Evolutionary conservation across 2,797 vertebrate genomes (phyloP).

Genomic region (Muscicapa striata): DNA sequence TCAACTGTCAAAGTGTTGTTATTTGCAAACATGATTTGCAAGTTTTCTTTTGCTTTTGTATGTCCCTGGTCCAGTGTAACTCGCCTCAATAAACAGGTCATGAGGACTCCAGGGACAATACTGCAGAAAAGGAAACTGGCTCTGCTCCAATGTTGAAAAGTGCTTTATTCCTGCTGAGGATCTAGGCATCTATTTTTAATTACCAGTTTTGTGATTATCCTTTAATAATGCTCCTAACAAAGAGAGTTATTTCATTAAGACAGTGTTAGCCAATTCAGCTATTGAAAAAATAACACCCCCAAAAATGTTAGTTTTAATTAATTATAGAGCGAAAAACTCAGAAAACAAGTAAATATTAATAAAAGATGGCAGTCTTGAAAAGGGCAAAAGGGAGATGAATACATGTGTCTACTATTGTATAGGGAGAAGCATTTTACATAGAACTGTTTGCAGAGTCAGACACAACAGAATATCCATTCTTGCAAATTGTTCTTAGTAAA

Average conservation of each 20-base stretch:
- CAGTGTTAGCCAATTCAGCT: not conserved
- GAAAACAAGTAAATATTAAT: constrained; percentile 53
- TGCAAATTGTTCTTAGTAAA: constrained; percentile 51
- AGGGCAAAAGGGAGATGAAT: not conserved
- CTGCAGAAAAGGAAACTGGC: not conserved
- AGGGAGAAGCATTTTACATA: constrained; percentile 26
- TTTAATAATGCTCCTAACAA: not conserved
- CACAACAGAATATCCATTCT: constrained; percentile 29
- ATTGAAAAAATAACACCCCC: not conserved
- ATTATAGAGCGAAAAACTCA: constrained; percentile 35
- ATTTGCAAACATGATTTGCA: not conserved
- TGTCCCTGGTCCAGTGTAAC: not conserved
- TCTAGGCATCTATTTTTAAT: constrained; percentile 37
- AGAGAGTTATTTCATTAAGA: constrained; percentile 3
- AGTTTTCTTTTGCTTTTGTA: not conserved
- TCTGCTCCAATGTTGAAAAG: constrained; percentile 14
- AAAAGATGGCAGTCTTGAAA: not conserved
- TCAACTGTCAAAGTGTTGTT: not conserved
- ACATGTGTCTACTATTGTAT: not conserved
- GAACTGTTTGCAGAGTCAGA: not conserved
- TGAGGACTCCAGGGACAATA: not conserved
- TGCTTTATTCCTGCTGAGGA: not conserved
- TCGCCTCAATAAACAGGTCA: not conserved
- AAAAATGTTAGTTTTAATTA: constrained; percentile 43
- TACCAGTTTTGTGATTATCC: not conserved